Conservation (phyloP, 2,113 vertebrate genomes). For the Colius striatus region DNA sequence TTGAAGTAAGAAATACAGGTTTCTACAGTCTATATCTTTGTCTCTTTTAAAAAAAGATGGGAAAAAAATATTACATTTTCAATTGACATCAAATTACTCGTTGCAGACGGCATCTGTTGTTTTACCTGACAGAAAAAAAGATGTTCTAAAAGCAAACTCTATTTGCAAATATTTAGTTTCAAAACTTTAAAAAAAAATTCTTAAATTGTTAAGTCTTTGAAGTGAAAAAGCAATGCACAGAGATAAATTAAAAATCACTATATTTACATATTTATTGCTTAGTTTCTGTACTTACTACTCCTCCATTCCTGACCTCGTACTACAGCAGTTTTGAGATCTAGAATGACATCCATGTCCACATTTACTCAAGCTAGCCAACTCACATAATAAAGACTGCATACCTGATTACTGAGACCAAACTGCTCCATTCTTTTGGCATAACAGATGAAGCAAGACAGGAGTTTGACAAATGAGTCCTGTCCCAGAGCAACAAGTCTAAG, state of each 20-base stretch:
- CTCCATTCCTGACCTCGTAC: neutral
- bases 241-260: neutral
- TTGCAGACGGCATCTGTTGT: neutral
- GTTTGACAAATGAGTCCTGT: neutral
- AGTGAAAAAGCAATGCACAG: neutral
- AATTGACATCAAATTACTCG: neutral
- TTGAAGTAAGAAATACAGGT: neutral
- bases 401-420: neutral
- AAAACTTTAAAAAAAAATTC: no score
- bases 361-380: neutral
- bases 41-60: neutral
- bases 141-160: neutral
- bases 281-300: neutral
- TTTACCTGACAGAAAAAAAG: neutral
- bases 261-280: neutral
- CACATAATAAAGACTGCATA: neutral
- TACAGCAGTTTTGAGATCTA: neutral
- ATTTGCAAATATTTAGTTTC: neutral
- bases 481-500: neutral
- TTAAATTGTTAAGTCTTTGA: neutral
- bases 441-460: neutral
- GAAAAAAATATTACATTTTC: neutral
- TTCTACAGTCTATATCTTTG: neutral
- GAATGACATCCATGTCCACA: neutral
- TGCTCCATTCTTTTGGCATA: neutral